A percentile compares a stretch with the other conserved stretches of the same genome.
Conservation (phyloP, 2,113 vertebrate species). For the Anarhynchus alexandrinus region DNA sequence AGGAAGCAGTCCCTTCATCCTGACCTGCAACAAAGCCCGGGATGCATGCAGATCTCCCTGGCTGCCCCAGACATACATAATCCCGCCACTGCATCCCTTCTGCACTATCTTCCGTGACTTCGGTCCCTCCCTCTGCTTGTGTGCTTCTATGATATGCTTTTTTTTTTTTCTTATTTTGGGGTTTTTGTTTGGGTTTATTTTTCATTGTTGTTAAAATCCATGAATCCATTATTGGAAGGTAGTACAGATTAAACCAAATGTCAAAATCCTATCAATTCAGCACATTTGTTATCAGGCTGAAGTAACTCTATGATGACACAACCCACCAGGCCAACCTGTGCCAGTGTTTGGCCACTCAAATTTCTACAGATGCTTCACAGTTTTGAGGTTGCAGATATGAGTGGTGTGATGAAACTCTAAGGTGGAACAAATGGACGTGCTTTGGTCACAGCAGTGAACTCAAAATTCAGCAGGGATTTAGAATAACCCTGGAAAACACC, state of each 20-base stretch:
- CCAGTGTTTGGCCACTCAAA: neutral
- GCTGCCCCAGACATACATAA: neutral
- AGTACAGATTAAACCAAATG: neutral
- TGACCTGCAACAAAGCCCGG: neutral
- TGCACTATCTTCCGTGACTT: neutral
- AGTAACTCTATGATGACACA: neutral
- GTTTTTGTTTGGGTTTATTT: neutral
- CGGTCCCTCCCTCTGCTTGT: neutral
- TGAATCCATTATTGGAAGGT: neutral
- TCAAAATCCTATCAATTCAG: neutral
- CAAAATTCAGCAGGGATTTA: neutral
- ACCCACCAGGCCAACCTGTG: rapidly evolving
- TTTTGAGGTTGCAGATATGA: neutral
- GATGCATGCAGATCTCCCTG: neutral
- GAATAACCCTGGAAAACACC: neutral
- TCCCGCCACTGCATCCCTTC: neutral
- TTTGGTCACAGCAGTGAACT: neutral
- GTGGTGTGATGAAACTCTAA: neutral
- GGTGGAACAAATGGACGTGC: neutral
- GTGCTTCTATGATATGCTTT: neutral
- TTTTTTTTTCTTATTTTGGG: neutral
- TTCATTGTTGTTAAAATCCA: neutral
- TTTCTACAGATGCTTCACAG: neutral
- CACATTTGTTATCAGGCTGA: neutral
- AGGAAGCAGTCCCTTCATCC: neutral